Evolutionary conservation across 2,113 vertebrate genomes (phyloP), one percentile per base, ranked within the genome.

Genomic region (Hemichromis elongatus): DNA sequence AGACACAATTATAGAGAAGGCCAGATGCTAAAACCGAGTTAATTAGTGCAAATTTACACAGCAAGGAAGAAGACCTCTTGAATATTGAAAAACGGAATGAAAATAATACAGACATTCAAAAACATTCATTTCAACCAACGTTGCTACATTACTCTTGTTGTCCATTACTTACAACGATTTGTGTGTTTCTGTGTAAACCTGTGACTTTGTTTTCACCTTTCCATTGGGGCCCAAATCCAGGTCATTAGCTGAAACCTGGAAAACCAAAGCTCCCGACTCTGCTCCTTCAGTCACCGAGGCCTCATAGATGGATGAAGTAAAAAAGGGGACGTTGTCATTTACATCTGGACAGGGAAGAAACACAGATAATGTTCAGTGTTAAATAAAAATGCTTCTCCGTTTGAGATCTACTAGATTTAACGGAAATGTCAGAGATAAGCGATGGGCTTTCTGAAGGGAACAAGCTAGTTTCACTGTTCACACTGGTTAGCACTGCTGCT

Each of bases 271-370:
- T 77, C 97, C 97, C 3, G 96, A 86, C 59, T 88, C 96, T 9
- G 95, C 96, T 84, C 97, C 97, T 90, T 98, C 98, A 3, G 95
- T 96, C 70, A 98, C 96, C 0, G 95, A 97, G 5, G 97, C 96
- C 92, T 98, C 98, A 24, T 98, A 98, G 92, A 97, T 96, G 77
- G 97, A 97, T 3, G 97, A 98, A 24, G 97, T 98, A 93, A 98
- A 98, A 93, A 98, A 98, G 0, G 98, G 98, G 33, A 98, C 97
- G 37, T 98, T 98, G 94, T 98, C 98, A 37, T 98, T 98, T 61
- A 98, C 98, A 90, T 98, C 98, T 98, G 87, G 61, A 83, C 90
- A 57, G 33, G n/a, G 4, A 59, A 12, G 21, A 66, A 26, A 45
- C 9, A 18, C 7, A 85, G n/a, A 59, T 3, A 21, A 19, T 26